Percentiles rank a stretch among this genome's conserved stretches.
Conservation (phyloP, 2,888 invertebrate species). For the Lycophotia porphyrea region DNA sequence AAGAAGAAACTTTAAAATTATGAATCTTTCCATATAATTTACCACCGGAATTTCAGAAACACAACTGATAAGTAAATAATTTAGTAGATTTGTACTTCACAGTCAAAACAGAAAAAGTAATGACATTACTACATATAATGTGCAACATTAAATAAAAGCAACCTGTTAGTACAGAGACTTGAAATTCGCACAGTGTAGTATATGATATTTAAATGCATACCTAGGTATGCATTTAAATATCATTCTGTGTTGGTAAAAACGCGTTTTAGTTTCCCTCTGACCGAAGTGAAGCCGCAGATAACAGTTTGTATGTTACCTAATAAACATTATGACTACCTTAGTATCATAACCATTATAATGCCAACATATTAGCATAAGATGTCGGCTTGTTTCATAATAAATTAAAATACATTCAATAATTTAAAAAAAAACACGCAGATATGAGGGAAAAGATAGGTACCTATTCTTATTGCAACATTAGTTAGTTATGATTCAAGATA, state of each 20-base stretch:
- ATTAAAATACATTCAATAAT: neutral
- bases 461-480: neutral
- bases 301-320: neutral
- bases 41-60: neutral
- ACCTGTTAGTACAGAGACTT: neutral
- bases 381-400: neutral
- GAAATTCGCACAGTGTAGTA: neutral
- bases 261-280: neutral
- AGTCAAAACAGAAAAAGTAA: constrained; percentile 20
- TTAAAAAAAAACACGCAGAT: neutral
- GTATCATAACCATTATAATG: neutral
- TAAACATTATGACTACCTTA: neutral
- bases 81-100: neutral
- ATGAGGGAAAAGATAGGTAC: neutral
- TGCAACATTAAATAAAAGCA: no score
- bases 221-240: no score
- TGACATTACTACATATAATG: neutral
- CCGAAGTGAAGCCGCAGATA: neutral
- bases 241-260: neutral
- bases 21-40: neutral
- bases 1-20: neutral
- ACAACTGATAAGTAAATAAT: neutral
- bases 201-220: no score
- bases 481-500: constrained; percentile 3
- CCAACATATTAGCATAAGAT: neutral